A percentile compares a stretch with the other conserved stretches of the same genome.
Evolutionary conservation across 92 coral and sea anemone genomes (phyloP).

Genomic region (Actinostola sp.): DNA sequence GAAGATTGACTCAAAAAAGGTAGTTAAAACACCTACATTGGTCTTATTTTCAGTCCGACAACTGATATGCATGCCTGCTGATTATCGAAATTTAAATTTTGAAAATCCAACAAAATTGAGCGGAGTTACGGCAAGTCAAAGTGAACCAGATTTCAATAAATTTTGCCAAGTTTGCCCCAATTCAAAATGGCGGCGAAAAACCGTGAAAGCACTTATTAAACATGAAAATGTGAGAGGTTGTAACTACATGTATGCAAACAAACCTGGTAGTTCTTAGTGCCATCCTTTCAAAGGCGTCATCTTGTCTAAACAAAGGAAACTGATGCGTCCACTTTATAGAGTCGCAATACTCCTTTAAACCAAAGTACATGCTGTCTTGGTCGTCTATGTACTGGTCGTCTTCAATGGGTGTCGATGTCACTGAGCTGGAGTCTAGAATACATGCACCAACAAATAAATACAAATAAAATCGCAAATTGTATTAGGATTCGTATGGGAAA

Average conservation of each 20-base stretch:
- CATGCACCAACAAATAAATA: background rate
- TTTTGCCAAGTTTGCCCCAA: no score
- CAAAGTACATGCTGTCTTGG: slow-evolving; percentile 89
- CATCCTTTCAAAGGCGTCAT: slow-evolving; percentile 97
- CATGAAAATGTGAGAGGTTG: background rate
- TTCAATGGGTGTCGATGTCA: slow-evolving; percentile 32
- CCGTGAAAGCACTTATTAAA: background rate
- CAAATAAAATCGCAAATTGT: no score
- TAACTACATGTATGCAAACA: slow-evolving; percentile 2
- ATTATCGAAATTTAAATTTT: no score
- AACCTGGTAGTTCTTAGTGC: slow-evolving; percentile 86
- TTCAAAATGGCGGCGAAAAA: no score
- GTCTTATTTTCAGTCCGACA: no score
- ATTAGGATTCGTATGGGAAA: no score
- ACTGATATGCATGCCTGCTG: no score
- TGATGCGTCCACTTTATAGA: slow-evolving; percentile 98
- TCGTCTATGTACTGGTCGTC: slow-evolving; percentile 74
- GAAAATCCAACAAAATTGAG: no score
- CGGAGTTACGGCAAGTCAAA: no score
- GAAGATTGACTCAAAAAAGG: no score
- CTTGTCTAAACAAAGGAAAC: slow-evolving; percentile 94
- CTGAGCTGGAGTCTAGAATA: slow-evolving; percentile 34
- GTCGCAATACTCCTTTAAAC: slow-evolving; percentile 94
- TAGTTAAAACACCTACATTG: no score
- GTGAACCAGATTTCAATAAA: no score